phyloP scores from a whole-genome alignment of 2,797 vertebrate genomes.

The Serranus cabrilla region DNA sequence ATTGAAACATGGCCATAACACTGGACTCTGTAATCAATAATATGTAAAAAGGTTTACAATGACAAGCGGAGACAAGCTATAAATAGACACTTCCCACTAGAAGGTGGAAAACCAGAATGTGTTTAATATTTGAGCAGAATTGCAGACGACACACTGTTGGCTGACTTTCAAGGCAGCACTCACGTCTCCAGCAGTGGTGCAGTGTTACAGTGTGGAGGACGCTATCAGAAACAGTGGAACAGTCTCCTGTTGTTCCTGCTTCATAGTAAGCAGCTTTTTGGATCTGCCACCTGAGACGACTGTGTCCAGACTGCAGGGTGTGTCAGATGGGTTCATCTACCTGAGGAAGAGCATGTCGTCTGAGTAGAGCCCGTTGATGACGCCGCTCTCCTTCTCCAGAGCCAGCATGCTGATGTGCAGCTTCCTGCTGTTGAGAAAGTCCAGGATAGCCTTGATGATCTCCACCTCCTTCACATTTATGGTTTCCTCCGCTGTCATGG shows the following conservation, averaged over 20 bases:
- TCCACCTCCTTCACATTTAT: slow-evolving; percentile 99
- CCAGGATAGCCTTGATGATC: slow-evolving; percentile 97
- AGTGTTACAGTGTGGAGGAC: slow-evolving; percentile 21
- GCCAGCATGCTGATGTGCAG: slow-evolving; percentile 99
- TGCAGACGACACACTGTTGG: slow-evolving; percentile 23
- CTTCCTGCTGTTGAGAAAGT: slow-evolving; percentile 97
- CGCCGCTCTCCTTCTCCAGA: slow-evolving; percentile 98
- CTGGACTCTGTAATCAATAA: neutral
- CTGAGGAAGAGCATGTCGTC: slow-evolving; percentile 99
- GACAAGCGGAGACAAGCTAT: neutral
- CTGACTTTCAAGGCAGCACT: slow-evolving; percentile 45
- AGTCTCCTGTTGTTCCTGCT: neutral
- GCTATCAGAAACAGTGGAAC: slow-evolving; percentile 17
- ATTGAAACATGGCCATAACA: neutral
- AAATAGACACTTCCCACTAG: neutral
- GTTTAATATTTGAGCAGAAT: slow-evolving; percentile 36
- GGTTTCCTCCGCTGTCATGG: slow-evolving; percentile 98
- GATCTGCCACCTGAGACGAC: neutral
- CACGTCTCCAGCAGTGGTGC: slow-evolving; percentile 9
- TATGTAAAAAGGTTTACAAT: neutral
- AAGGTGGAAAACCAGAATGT: slow-evolving; percentile 11
- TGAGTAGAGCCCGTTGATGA: slow-evolving; percentile 98
- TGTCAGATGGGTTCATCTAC: slow-evolving; percentile 72
- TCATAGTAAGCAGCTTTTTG: neutral
- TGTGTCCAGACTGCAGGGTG: neutral